Percentiles rank a stretch among this genome's conserved stretches.
Evolutionary conservation across 1,140 invertebrate genomes (phyloP).

Genomic region (Anadara kagoshimensis): DNA sequence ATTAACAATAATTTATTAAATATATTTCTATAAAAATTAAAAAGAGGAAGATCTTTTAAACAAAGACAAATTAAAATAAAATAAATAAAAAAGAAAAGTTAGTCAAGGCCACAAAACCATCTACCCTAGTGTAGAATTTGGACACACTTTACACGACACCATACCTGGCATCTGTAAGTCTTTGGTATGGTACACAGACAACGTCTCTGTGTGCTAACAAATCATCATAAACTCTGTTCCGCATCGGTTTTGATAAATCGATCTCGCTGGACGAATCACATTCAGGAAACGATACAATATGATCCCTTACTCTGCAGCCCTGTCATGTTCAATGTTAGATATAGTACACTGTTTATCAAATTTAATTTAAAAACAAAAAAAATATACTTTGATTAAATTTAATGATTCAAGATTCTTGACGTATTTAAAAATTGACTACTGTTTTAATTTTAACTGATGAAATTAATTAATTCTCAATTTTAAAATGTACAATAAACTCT

Average conservation of each 20-base stretch:
- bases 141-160: background rate
- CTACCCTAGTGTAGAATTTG: background rate
- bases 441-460: too few relatives aligned
- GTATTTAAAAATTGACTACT: too few relatives aligned
- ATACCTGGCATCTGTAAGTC: slow-evolving; percentile 62
- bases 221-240: slow-evolving; percentile 64
- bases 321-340: slow-evolving; percentile 34
- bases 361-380: too few relatives aligned
- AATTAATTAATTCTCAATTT: too few relatives aligned
- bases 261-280: slow-evolving; percentile 30
- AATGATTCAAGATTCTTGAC: too few relatives aligned
- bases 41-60: too few relatives aligned
- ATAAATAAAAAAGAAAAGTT: background rate
- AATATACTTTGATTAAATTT: too few relatives aligned
- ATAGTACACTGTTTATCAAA: too few relatives aligned
- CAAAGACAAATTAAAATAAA: background rate
- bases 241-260: slow-evolving; percentile 39
- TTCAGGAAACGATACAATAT: slow-evolving; percentile 55
- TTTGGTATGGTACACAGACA: slow-evolving; percentile 66
- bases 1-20: too few relatives aligned
- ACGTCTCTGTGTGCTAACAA: slow-evolving; percentile 66
- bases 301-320: slow-evolving; percentile 70
- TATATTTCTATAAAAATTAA: too few relatives aligned
- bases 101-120: background rate
- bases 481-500: too few relatives aligned